Percentiles rank a stretch among this genome's conserved stretches.
phyloP scores from a whole-genome alignment of 2,888 invertebrate species.

The Orthosia gracilis region DNA sequence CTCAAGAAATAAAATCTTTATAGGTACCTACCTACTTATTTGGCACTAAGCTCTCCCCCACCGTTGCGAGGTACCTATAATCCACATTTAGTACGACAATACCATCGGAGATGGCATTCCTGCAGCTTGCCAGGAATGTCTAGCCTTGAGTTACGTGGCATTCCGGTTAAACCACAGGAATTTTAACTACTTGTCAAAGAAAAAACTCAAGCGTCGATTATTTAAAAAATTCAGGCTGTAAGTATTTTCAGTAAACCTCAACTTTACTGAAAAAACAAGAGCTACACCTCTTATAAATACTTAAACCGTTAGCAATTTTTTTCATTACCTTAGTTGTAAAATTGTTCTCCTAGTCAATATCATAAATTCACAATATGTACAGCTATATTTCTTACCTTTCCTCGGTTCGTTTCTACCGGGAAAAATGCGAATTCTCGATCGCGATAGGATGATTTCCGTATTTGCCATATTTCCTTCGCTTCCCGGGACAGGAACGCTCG shows the following conservation, averaged over 20 bases:
- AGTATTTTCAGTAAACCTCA: background rate
- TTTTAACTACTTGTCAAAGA: slow-evolving; percentile 43
- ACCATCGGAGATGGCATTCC: slow-evolving; percentile 54
- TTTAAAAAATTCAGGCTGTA: background rate
- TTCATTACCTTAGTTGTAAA: background rate
- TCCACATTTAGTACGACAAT: slow-evolving; percentile 45
- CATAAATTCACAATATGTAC: slow-evolving; percentile 15
- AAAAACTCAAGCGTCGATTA: slow-evolving; percentile 33
- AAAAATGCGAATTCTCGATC: slow-evolving; percentile 63
- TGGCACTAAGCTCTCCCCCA: background rate
- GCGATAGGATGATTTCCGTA: slow-evolving; percentile 67
- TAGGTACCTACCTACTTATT: slow-evolving; percentile 20
- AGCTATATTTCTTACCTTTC: slow-evolving; percentile 22
- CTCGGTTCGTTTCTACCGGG: slow-evolving; percentile 43
- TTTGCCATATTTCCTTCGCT: slow-evolving; percentile 63
- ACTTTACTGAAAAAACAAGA: background rate
- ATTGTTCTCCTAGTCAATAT: slow-evolving; percentile 12
- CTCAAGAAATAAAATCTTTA: slow-evolving; percentile 8
- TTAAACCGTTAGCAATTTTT: background rate
- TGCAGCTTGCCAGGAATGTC: slow-evolving; percentile 47
- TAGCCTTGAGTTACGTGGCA: slow-evolving; percentile 43
- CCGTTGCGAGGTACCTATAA: background rate
- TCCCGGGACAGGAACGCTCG: slow-evolving; percentile 50
- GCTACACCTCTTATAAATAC: background rate
- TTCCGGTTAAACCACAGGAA: slow-evolving; percentile 34